A percentile compares a stretch with the other conserved stretches of the same genome.
Evolutionary conservation across 2,797 vertebrate species (phyloP).

Genomic region (Myripristis jacobus): DNA sequence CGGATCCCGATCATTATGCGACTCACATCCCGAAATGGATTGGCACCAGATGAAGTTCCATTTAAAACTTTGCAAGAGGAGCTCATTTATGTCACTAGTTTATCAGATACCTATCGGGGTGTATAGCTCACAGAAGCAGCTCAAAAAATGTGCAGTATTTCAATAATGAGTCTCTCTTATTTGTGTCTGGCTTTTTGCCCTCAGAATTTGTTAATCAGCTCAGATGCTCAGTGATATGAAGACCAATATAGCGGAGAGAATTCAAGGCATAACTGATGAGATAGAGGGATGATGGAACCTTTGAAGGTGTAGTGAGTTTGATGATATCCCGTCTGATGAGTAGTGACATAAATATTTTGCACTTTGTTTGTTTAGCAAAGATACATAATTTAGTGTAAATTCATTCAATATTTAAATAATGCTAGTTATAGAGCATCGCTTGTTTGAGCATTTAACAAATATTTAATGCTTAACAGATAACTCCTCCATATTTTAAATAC

Average conservation of each 20-base stretch:
- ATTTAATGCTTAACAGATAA: conserved; percentile 47
- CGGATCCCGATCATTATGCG: conserved; percentile 14
- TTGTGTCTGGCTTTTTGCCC: conserved; percentile 5
- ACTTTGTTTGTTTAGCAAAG: conserved; percentile 6
- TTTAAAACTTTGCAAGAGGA: conserved; percentile 43
- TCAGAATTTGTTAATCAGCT: conserved; percentile 23
- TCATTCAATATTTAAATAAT: conserved; percentile 36
- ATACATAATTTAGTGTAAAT: neutral
- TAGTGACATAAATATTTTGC: conserved; percentile 6
- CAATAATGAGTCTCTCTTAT: neutral
- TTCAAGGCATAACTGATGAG: conserved; percentile 34
- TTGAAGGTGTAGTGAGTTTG: conserved; percentile 24
- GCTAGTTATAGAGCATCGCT: conserved; percentile 13
- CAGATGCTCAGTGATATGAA: conserved; percentile 34
- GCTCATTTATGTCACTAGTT: conserved; percentile 26
- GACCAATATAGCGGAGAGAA: conserved; percentile 43
- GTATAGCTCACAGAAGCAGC: conserved; percentile 21
- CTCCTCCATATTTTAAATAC: conserved; percentile 30
- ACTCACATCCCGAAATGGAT: neutral
- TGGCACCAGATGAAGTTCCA: conserved; percentile 19
- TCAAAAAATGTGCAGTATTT: conserved; percentile 23
- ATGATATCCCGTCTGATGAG: conserved; percentile 12
- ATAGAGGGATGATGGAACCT: conserved; percentile 36
- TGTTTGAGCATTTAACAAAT: conserved; percentile 32
- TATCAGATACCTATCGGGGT: conserved; percentile 10